These are phyloP conservation scores for Goniozus legneri DNA, from an alignment of 1,140 invertebrate species.

Conservation along the genomic window DNA sequence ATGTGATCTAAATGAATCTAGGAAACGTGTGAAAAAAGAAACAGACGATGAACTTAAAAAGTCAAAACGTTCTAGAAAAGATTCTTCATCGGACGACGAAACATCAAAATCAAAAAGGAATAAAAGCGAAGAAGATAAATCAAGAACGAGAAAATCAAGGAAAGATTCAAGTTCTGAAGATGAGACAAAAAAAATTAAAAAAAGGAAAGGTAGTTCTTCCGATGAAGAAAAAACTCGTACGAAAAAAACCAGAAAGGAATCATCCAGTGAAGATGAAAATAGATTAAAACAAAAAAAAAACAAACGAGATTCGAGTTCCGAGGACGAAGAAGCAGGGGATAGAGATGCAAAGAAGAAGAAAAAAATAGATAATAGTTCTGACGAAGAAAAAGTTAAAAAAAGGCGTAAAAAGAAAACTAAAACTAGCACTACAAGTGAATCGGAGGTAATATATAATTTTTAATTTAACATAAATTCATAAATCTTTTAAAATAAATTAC, in stretches of 20 bases:
- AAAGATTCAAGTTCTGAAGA: slow-evolving; percentile 62
- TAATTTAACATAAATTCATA: slow-evolving; percentile 1
- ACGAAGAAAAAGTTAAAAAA: slow-evolving; percentile 66
- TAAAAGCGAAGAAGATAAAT: slow-evolving; percentile 55
- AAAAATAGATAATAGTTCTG: slow-evolving; percentile 60
- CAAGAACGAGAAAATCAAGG: slow-evolving; percentile 51
- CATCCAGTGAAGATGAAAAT: slow-evolving; percentile 45
- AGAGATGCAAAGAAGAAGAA: slow-evolving; percentile 53
- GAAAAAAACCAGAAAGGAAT: slow-evolving; percentile 56
- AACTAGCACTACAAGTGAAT: slow-evolving; percentile 51
- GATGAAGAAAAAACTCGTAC: slow-evolving; percentile 47
- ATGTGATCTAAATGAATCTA: slow-evolving; percentile 47
- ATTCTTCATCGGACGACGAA: slow-evolving; percentile 64
- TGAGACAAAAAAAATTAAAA: slow-evolving; percentile 47
- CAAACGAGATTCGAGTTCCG: slow-evolving; percentile 47
- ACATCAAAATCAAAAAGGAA: slow-evolving; percentile 61
- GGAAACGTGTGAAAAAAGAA: slow-evolving; percentile 50
- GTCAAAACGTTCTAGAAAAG: slow-evolving; percentile 54
- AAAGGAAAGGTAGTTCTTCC: slow-evolving; percentile 48
- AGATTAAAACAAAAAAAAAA: slow-evolving; percentile 41
- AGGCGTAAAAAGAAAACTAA: slow-evolving; percentile 68
- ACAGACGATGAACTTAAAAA: slow-evolving; percentile 53
- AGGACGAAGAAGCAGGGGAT: slow-evolving; percentile 54
- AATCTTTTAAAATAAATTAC: slow-evolving; percentile 1
- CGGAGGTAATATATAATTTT: slow-evolving; percentile 37